Evolutionary conservation across 2,888 invertebrate species (phyloP), one percentile per base, ranked within the genome.

Genomic region (Terebella lapidaria): DNA sequence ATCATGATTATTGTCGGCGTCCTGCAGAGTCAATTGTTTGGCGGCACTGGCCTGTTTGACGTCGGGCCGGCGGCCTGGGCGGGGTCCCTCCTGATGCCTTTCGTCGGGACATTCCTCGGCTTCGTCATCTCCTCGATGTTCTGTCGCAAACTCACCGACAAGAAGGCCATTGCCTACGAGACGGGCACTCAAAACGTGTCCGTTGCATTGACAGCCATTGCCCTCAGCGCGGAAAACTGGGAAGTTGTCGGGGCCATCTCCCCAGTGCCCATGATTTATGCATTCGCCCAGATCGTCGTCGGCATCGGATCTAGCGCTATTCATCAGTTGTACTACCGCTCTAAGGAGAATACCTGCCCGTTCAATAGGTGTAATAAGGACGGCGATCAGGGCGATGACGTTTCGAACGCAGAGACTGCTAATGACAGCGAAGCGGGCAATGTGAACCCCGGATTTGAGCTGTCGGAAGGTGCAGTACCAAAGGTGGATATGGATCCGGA

Each of bases 141-240:
- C 35, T 62, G 72, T 3, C 69, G 70, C 63, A 62, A 67, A 28
- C 56, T 61, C 0, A 60, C 54, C 5, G 63, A 59, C 5, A 52
- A 71, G n/a, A 59, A 73, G 54, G 74, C 75, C 1, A 68, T 75
- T 29, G 70, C 72, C 54, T 67, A 74, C 49, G 74, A 75, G 61
- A 73, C 72, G 1, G 73, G 74, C 15, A 70, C 72, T 28, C 74
- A 75, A 46, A 75, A 75, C 57, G 74, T 74, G 52, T 73, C 72
- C 0, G 64, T 74, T 27, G 73, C 74, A n/a, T 67, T 74, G 60
- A 73, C 74, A 2, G 64, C 74, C 25, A 64, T 74, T 4, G 65
- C 70, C 4, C 59, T 74, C 26, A 70, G 72, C 1, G 74, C 72
- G 57, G 69, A 72, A 5, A 10, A 15, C 4, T 15, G 22, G 4